Evolutionary conservation across 2,888 invertebrate species (phyloP).

Genomic region (Lycaena phlaeas): DNA sequence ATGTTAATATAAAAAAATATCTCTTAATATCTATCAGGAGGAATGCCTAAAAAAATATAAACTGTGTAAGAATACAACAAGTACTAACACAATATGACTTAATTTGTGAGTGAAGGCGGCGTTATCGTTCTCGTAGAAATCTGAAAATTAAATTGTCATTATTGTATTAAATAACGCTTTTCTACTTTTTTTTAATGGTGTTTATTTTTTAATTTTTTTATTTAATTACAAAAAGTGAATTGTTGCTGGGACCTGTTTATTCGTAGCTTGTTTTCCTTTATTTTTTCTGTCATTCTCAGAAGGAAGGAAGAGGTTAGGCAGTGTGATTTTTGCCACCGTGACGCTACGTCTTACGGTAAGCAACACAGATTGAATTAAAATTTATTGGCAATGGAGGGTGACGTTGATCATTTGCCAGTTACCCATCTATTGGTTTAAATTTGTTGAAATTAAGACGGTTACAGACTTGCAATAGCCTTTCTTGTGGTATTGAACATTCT

Average conservation of each 20-base stretch:
- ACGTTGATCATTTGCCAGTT: too few species aligned
- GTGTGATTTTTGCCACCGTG: too few species aligned
- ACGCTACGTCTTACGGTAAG: too few species aligned
- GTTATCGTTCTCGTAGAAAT: conserved; percentile 43
- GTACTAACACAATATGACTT: conserved; percentile 26
- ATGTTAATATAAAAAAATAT: conserved; percentile 14
- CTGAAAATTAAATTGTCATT: conserved; percentile 31
- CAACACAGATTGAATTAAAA: too few species aligned
- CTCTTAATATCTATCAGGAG: conserved; percentile 28
- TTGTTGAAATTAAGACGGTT: too few species aligned
- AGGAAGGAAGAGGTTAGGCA: too few species aligned
- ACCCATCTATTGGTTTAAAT: too few species aligned
- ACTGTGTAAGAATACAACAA: conserved; percentile 27
- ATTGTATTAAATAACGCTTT: conserved; percentile 2
- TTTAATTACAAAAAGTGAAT: background rate
- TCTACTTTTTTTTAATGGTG: background rate
- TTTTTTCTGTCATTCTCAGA: too few species aligned
- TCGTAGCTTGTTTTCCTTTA: background rate
- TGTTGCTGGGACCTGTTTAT: background rate
- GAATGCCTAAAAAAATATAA: background rate
- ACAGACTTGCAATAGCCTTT: too few species aligned
- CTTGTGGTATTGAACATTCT: too few species aligned
- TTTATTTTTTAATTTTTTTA: background rate
- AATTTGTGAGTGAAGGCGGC: conserved; percentile 31
- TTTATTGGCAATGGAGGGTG: too few species aligned